Evolutionary conservation across 2,113 vertebrate genomes (phyloP).

Genomic region (Paedocypris sp.): DNA sequence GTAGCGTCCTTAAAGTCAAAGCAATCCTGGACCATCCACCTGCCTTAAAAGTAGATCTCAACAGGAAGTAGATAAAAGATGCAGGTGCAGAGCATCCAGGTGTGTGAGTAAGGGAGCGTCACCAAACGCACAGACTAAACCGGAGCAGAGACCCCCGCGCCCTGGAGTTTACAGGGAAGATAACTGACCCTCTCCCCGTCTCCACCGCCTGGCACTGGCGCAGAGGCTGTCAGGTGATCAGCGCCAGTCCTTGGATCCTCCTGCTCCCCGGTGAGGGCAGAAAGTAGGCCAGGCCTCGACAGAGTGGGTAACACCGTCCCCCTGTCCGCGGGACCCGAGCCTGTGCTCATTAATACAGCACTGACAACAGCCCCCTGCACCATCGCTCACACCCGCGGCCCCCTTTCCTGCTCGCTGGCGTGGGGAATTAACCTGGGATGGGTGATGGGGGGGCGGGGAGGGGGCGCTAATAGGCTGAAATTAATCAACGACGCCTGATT

Average conservation of each 20-base stretch:
- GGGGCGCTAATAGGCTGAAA: constrained; percentile 70
- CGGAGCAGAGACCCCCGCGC: too few relatives aligned
- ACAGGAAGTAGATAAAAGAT: neutral
- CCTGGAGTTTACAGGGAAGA: neutral
- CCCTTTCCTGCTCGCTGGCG: constrained; percentile 41
- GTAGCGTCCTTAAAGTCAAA: too few relatives aligned
- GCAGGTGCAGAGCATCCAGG: constrained; percentile 12
- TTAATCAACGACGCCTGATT: constrained; percentile 70
- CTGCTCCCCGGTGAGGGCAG: constrained; percentile 60
- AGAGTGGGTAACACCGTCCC: constrained; percentile 47
- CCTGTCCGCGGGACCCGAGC: constrained; percentile 46
- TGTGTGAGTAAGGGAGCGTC: neutral
- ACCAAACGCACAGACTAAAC: too few relatives aligned
- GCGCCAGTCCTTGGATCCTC: constrained; percentile 66
- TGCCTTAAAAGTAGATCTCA: neutral
- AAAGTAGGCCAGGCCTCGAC: constrained; percentile 71
- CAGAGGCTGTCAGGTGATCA: constrained; percentile 70
- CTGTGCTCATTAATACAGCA: constrained; percentile 66
- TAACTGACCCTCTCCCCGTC: constrained; percentile 11
- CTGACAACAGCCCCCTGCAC: constrained; percentile 62
- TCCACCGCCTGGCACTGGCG: constrained; percentile 37
- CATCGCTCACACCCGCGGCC: constrained; percentile 58
- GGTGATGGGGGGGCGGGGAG: constrained; percentile 49
- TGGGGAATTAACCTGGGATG: constrained; percentile 68
- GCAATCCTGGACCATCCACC: neutral